These are phyloP conservation scores for Excalfactoria chinensis DNA, from an alignment of 2,113 vertebrate species.

Conservation along the genomic window DNA sequence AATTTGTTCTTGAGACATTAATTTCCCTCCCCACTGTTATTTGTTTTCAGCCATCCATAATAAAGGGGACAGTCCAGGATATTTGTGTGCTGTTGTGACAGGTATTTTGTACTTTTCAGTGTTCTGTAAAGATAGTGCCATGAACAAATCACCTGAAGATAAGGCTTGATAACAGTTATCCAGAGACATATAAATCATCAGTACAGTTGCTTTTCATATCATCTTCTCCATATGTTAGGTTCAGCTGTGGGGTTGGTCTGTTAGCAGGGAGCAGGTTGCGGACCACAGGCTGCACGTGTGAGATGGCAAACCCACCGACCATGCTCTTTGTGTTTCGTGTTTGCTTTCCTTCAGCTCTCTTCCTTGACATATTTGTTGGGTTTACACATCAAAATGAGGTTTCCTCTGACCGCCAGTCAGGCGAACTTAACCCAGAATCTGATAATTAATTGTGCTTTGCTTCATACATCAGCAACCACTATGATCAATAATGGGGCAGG, in stretches of 20 bases:
- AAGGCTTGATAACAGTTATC: slow-evolving; percentile 28
- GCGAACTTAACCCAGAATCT: not conserved
- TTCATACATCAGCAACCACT: not conserved
- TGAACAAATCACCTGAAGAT: slow-evolving; percentile 41
- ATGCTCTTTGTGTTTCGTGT: rapidly evolving
- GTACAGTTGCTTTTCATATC: not conserved
- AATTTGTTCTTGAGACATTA: slow-evolving; percentile 13
- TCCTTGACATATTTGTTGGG: not conserved
- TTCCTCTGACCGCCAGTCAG: not conserved
- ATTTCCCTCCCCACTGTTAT: not conserved
- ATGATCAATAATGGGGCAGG: not conserved
- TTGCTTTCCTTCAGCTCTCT: not conserved
- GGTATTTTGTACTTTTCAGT: slow-evolving; percentile 24
- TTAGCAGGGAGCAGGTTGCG: slow-evolving; percentile 22
- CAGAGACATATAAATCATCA: slow-evolving; percentile 20
- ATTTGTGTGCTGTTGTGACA: not conserved
- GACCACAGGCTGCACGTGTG: not conserved
- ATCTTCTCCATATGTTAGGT: slow-evolving; percentile 25
- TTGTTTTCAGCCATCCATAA: slow-evolving; percentile 5
- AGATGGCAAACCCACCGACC: not conserved
- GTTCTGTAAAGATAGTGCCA: slow-evolving; percentile 27
- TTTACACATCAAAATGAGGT: not conserved
- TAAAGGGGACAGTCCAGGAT: not conserved
- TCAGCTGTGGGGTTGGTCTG: not conserved
- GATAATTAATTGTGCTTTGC: slow-evolving; percentile 30